Evolutionary conservation across 2,113 vertebrate species (phyloP), one percentile per base, ranked within the genome.

Genomic region (Upupa epops): DNA sequence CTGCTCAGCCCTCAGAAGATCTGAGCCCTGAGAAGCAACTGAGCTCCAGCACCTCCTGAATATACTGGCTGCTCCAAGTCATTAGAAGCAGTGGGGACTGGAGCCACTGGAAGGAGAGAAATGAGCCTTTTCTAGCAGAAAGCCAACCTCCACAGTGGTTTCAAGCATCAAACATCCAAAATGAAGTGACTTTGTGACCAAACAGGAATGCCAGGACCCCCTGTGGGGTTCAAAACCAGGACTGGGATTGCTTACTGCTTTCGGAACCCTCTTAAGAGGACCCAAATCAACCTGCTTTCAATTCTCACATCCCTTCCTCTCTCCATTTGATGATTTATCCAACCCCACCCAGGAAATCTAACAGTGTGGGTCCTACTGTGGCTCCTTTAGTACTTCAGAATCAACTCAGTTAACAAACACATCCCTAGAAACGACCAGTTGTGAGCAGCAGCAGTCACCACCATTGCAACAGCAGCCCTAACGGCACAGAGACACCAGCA

Each of bases 241-340:
- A 66, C 69, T 93, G 80, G 83, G 87, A 55, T 6, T 79, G 55
- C 71, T 83, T 93, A 46, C 76, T 14, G 8, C 77, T 83, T 63
- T 55, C 42, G 71, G 68, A 73, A 64, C 61, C 51, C 85, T 92
- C 83, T 85, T 52, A 28, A n/a, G 85, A 95, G 86, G 8, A 49
- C 83, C 91, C 42, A 83, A 88, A 90, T 31, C 5, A 93, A 92
- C 89, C 73, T 83, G n/a, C 61, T 69, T 81, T 66, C 45, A 58
- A 52, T 95, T 75, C 81, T 73, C 75, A 70, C 56, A 80, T 88
- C 70, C 77, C 61, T 42, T 88, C 70, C 68, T 59, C 70, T 75
- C 29, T 66, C 45, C 45, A 12, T 58, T 26, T 45, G 74, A 40
- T 11, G 36, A 60, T 45, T 56, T 80, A 68, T 29, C 21, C 58